These are phyloP conservation scores for Bilobella aurantiaca DNA, from an alignment of 1,140 invertebrate genomes.

Conservation along the genomic window DNA sequence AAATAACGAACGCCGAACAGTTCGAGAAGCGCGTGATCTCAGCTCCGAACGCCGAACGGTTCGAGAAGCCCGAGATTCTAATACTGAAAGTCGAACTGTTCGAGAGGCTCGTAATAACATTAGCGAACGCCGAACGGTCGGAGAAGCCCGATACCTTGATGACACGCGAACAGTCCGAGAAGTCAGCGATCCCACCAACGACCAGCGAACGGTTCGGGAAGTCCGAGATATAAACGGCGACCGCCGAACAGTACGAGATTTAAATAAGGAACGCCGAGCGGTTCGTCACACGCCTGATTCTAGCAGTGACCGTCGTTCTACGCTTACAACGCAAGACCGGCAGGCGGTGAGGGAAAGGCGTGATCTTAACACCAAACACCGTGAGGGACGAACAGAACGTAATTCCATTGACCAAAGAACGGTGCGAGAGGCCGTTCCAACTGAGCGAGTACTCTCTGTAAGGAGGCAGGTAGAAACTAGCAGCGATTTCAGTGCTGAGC, in stretches of 20 bases:
- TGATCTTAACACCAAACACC: neutral
- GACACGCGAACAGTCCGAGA: no score
- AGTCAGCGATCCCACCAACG: no score
- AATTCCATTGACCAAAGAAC: no score
- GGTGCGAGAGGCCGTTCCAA: no score
- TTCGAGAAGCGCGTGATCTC: neutral
- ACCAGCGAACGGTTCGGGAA: neutral
- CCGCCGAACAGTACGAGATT: slow-evolving; percentile 4
- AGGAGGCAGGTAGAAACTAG: neutral
- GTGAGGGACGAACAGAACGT: no score
- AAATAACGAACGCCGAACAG: slow-evolving; percentile 6
- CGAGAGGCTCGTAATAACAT: neutral
- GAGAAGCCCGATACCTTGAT: no score
- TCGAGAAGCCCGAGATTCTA: neutral
- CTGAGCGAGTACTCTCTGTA: no score
- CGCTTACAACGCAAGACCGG: no score
- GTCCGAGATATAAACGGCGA: no score
- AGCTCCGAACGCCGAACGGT: slow-evolving; percentile 6
- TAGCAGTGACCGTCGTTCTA: no score
- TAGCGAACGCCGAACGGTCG: slow-evolving; percentile 9
- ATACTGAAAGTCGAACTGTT: slow-evolving; percentile 4
- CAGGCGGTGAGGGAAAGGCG: neutral
- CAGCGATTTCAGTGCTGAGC: neutral
- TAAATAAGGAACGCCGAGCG: neutral
- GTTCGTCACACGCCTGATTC: no score